phyloP scores from a whole-genome alignment of 1,140 invertebrate genomes.

The Bombus confusus region DNA sequence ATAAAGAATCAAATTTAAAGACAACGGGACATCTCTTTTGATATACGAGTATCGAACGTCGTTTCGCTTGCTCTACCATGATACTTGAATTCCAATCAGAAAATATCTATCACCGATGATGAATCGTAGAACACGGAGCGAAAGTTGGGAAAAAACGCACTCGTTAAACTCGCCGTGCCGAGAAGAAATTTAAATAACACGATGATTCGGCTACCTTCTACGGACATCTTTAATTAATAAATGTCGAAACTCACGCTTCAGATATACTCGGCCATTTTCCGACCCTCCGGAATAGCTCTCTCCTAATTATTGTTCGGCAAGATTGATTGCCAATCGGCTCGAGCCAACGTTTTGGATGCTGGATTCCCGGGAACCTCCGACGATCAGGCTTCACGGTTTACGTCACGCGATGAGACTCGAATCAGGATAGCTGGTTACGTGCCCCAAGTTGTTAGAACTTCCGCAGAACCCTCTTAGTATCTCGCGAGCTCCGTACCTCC shows the following conservation, averaged over 20 bases:
- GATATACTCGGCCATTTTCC: slow-evolving; percentile 9
- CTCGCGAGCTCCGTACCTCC: background rate
- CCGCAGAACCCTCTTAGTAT: background rate
- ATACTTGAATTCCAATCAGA: background rate
- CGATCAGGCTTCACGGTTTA: background rate
- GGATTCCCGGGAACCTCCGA: background rate
- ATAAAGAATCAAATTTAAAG: background rate
- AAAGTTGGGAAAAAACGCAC: background rate
- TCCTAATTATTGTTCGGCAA: slow-evolving; percentile 33
- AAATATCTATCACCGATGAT: background rate
- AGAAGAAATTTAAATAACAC: slow-evolving; percentile 9
- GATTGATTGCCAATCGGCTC: slow-evolving; percentile 30
- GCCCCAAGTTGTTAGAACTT: slow-evolving; percentile 14
- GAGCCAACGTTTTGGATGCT: slow-evolving; percentile 1
- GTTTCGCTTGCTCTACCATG: no score
- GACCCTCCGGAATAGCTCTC: background rate
- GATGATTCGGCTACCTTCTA: background rate
- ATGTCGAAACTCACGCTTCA: background rate
- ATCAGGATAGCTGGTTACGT: background rate
- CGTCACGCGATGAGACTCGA: background rate
- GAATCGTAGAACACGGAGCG: background rate
- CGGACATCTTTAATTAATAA: slow-evolving; percentile 24
- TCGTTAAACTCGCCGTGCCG: background rate
- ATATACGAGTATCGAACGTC: no score
- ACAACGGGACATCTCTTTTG: no score